These are phyloP conservation scores for Cryptoprocta ferox DNA, from an alignment of 2,797 vertebrate genomes.

Conservation along the genomic window DNA sequence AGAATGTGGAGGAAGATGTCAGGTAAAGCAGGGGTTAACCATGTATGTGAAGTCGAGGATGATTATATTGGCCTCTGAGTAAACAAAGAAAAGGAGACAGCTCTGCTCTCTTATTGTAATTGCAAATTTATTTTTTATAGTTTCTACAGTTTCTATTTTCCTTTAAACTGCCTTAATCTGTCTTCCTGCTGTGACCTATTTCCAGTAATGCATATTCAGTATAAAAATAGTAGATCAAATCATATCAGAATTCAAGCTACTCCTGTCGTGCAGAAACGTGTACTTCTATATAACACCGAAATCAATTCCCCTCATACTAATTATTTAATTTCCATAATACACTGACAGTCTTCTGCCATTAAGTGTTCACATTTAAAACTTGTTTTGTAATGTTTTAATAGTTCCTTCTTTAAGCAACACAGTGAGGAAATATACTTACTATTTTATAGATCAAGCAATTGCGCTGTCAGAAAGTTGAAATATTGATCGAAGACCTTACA, in stretches of 20 bases:
- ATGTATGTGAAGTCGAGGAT: not conserved
- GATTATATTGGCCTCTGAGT: constrained; percentile 63
- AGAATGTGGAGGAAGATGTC: not conserved
- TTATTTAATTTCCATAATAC: constrained; percentile 82
- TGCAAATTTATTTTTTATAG: constrained; percentile 83
- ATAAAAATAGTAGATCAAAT: constrained; percentile 83
- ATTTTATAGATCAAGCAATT: constrained; percentile 50
- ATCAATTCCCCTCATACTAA: constrained; percentile 76
- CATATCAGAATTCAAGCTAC: constrained; percentile 76
- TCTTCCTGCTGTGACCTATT: constrained; percentile 84
- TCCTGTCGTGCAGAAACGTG: constrained; percentile 66
- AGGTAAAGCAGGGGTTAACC: constrained; percentile 67
- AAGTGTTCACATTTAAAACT: constrained; percentile 71
- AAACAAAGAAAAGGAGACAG: constrained; percentile 75
- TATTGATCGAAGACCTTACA: not conserved
- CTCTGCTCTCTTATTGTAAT: constrained; percentile 80
- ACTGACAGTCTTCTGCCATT: constrained; percentile 63
- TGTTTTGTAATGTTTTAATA: constrained; percentile 76
- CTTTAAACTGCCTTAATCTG: constrained; percentile 83
- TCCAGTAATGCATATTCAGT: constrained; percentile 83
- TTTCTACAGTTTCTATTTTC: constrained; percentile 81
- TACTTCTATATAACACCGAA: constrained; percentile 77
- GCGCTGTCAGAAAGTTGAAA: constrained; percentile 47
- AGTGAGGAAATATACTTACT: constrained; percentile 47
- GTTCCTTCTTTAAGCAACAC: constrained; percentile 69